Evolutionary conservation across 1,140 invertebrate genomes (phyloP), one percentile per base, ranked within the genome.

Genomic region (Muscidifurax raptorellus): DNA sequence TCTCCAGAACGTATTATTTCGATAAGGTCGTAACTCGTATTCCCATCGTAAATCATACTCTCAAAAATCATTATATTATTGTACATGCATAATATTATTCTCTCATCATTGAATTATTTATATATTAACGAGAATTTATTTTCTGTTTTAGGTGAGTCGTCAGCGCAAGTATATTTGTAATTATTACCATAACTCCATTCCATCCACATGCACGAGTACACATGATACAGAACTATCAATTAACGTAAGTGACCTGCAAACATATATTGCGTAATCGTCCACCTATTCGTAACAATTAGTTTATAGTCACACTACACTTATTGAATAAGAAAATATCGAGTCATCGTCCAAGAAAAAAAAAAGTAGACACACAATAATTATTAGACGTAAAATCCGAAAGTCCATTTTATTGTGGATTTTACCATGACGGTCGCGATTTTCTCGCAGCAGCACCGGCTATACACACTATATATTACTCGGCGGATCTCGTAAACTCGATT

Each of bases 131-230:
- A 27, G 22, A 76, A 76, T 76, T 27, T 28, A 52, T 52, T 78
- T 59, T 78, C 28, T 78, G n/a, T 78, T 78, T 7, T 28, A 78
- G 76, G 76, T 78, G 76, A 78, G 76, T 78, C n/a, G 74, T 47
- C 36, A 12, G 4, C 36, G 36, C 36, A 4, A 74, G 22, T n/a
- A 32, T 22, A n/a, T 74, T 40, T 1, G 15, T 74, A 18, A 30
- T 12, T 18, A 69, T 59, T 69, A 69, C 22, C 13, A 32, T 40
- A 36, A 40, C 13, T 5, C 25, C 69, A 18, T 66, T 28, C 27
- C 28, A 18, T 10, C 1, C 32, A 40, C 30, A 22, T 74, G 22
- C 27, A 28, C 32, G 32, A 32, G 71, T 27, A 69, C 27, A 69
- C 27, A 28, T n/a, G 52, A 59, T 59, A n/a, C 52, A 22, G 18